Evolutionary conservation across 2,888 invertebrate species (phyloP).

Genomic region (Noctua fimbriata): DNA sequence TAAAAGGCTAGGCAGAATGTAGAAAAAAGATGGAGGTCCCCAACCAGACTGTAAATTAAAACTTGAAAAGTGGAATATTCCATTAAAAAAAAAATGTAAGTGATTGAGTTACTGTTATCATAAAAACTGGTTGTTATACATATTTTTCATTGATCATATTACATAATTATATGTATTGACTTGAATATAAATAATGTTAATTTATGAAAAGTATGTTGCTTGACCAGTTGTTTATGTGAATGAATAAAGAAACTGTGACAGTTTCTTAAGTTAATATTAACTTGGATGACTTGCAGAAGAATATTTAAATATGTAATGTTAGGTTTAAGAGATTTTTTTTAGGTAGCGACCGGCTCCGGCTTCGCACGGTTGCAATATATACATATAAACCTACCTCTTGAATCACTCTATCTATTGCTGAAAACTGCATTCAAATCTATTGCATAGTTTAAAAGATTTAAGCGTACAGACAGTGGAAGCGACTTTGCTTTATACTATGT

Average conservation of each 20-base stretch:
- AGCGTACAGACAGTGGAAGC: no score
- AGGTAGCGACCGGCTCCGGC: no score
- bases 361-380: no score
- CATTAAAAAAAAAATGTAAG: background rate
- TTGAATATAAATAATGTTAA: background rate
- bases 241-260: background rate
- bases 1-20: background rate
- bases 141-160: background rate
- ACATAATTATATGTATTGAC: background rate
- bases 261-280: constrained; percentile 12
- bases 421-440: no score
- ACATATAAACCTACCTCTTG: no score
- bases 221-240: background rate
- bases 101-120: background rate
- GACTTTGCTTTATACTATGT: no score
- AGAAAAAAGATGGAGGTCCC: background rate
- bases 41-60: background rate
- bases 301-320: background rate
- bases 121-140: background rate
- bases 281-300: background rate
- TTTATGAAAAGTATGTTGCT: background rate
- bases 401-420: no score
- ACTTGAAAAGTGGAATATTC: background rate
- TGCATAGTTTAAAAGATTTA: no score
- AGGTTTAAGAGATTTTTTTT: background rate